Conservation (phyloP, 2,797 vertebrate species). For the Ambastaia sidthimunki region DNA sequence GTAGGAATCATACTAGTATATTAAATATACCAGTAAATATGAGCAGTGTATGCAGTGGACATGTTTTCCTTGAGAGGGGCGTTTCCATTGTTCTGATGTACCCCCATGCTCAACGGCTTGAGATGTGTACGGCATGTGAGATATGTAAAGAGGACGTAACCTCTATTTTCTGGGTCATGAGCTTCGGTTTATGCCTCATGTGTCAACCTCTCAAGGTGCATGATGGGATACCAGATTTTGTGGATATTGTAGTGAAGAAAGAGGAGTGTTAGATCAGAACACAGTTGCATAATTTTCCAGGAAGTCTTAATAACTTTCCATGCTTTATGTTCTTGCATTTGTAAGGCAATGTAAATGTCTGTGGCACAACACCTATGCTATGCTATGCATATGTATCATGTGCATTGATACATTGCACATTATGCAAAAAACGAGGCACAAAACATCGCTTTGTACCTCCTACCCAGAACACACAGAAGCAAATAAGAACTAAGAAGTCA, state of each 20-base stretch:
- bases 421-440: conserved; percentile 53
- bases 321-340: neutral
- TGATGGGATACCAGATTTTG: conserved; percentile 36
- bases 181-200: conserved; percentile 53
- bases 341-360: too few relatives aligned
- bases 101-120: neutral
- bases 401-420: conserved; percentile 63
- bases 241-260: neutral
- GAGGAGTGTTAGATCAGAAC: conserved; percentile 13
- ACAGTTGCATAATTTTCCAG: neutral
- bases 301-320: neutral
- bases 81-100: neutral
- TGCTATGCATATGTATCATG: too few relatives aligned
- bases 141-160: conserved; percentile 28
- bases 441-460: conserved; percentile 58
- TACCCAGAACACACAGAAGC: conserved; percentile 45
- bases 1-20: neutral
- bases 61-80: neutral
- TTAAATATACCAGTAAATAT: too few relatives aligned
- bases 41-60: neutral
- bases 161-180: conserved; percentile 66
- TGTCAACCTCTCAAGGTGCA: conserved; percentile 44
- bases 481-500: neutral
- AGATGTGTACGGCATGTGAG: too few relatives aligned
- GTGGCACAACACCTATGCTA: too few relatives aligned